Conservation (phyloP, 2,113 vertebrate species). For the Charina bottae region DNA sequence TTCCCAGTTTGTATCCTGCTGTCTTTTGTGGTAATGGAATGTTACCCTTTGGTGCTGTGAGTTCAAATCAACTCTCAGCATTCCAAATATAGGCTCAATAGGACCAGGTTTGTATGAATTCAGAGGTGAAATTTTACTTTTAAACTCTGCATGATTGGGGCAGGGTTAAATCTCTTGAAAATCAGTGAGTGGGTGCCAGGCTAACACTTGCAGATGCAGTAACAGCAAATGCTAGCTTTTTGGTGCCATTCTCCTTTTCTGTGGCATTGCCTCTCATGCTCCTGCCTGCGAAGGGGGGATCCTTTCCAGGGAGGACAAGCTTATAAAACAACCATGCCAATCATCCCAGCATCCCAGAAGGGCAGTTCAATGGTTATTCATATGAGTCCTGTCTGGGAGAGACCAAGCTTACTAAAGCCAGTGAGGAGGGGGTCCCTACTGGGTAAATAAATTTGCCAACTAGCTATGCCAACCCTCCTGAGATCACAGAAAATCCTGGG, state of each 20-base stretch:
- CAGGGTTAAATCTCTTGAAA: not conserved
- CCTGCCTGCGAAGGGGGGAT: not conserved
- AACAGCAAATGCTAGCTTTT: not conserved
- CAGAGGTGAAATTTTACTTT: not conserved
- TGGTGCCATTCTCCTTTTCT: not conserved
- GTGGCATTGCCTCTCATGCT: not conserved
- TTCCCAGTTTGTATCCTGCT: not conserved
- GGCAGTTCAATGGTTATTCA: not conserved
- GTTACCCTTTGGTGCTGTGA: not conserved
- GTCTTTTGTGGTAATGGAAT: not conserved
- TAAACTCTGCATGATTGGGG: not conserved
- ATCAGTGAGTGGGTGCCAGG: not conserved
- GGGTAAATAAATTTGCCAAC: not conserved
- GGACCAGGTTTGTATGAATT: not conserved
- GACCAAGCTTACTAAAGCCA: not conserved
- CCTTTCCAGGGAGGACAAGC: too few relatives aligned
- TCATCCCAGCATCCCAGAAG: not conserved
- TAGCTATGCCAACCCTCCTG: not conserved
- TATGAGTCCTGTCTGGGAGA: not conserved
- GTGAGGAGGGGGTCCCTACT: not conserved
- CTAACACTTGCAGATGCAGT: not conserved
- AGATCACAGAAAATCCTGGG: not conserved
- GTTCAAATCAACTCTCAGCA: not conserved
- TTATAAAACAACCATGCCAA: not conserved
- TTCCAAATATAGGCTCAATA: not conserved